Conservation (phyloP, 1,140 invertebrate genomes). For the Sminthurides bifidus region DNA sequence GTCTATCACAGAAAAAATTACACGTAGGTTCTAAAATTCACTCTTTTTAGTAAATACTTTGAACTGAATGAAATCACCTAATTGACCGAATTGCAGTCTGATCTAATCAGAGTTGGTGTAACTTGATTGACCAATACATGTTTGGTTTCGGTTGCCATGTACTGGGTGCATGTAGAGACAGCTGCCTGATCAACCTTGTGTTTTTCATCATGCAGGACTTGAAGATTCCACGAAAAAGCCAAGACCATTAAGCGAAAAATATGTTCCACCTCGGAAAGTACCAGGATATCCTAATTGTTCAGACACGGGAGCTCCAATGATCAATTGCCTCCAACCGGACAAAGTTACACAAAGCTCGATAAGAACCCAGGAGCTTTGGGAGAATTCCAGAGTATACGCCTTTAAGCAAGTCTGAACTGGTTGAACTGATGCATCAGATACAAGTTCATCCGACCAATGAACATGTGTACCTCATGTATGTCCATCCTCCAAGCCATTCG, state of each 20-base stretch:
- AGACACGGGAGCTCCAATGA: not conserved
- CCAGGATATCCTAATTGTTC: slow-evolving; percentile 16
- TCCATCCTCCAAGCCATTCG: not conserved
- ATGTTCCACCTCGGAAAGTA: slow-evolving; percentile 4
- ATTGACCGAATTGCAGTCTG: not conserved
- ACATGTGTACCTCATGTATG: slow-evolving; percentile 21
- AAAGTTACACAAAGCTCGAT: slow-evolving; percentile 17
- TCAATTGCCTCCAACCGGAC: slow-evolving; percentile 23
- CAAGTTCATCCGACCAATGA: slow-evolving; percentile 22
- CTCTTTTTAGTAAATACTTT: not conserved
- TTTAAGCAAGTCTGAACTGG: slow-evolving; percentile 15
- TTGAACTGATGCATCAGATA: slow-evolving; percentile 17
- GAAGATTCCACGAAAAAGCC: slow-evolving; percentile 8
- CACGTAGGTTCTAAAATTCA: not conserved
- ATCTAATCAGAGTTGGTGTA: too few relatives aligned
- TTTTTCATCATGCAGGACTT: not conserved
- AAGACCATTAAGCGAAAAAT: slow-evolving; percentile 8
- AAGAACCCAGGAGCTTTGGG: slow-evolving; percentile 23
- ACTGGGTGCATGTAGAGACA: too few relatives aligned
- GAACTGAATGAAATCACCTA: not conserved
- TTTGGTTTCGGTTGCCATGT: too few relatives aligned
- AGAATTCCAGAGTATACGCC: slow-evolving; percentile 16
- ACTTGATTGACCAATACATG: too few relatives aligned
- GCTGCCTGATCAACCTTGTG: not conserved
- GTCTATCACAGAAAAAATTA: slow-evolving; percentile 8